Evolutionary conservation across 1,140 invertebrate species (phyloP).

Genomic region (Ceratina japonica): DNA sequence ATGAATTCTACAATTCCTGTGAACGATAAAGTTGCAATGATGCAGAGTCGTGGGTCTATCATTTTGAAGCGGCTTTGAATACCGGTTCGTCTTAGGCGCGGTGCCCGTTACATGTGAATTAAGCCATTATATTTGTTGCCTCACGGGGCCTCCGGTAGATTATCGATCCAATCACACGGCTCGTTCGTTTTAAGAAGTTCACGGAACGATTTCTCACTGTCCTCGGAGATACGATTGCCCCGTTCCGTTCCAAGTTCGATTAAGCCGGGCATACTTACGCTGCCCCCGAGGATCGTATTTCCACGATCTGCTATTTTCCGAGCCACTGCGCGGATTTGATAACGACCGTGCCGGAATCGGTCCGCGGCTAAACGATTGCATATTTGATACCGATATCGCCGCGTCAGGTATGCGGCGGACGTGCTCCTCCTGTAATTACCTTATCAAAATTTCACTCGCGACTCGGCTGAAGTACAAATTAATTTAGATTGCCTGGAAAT

Average conservation of each 20-base stretch:
- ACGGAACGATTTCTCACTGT: slow-evolving; percentile 54
- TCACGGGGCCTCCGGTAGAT: slow-evolving; percentile 62
- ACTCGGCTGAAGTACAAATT: no score
- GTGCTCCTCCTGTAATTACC: no score
- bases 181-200: slow-evolving; percentile 63
- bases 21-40: no score
- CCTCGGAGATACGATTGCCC: slow-evolving; percentile 44
- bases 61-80: slow-evolving; percentile 2
- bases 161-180: slow-evolving; percentile 67
- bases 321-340: slow-evolving; percentile 27
- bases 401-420: not conserved
- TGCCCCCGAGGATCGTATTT: slow-evolving; percentile 31
- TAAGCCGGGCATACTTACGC: slow-evolving; percentile 43
- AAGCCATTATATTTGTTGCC: slow-evolving; percentile 66
- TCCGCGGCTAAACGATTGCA: slow-evolving; percentile 7
- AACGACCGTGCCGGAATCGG: not conserved
- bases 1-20: not conserved
- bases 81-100: not conserved
- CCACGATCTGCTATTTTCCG: slow-evolving; percentile 31
- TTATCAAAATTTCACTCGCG: no score
- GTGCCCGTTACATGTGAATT: slow-evolving; percentile 64
- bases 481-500: no score
- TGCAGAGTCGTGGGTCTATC: no score
- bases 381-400: not conserved
- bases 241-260: slow-evolving; percentile 24